These are phyloP conservation scores for Ovibos moschatus DNA, from an alignment of 2,113 vertebrate genomes.

Conservation along the genomic window DNA sequence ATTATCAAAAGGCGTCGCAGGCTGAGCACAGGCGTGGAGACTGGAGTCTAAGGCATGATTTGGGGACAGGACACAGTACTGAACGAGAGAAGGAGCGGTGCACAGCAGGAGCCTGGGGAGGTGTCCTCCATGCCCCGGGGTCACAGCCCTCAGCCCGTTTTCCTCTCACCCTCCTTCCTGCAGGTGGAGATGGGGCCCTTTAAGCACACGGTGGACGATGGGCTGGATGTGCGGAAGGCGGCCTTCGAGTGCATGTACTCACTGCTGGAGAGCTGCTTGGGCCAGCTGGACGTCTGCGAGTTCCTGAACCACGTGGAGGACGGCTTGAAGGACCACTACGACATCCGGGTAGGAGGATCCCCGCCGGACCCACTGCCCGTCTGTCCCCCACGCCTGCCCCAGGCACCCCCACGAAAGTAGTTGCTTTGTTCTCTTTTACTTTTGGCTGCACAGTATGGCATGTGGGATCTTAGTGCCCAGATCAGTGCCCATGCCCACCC, in stretches of 20 bases:
- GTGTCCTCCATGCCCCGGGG: neutral
- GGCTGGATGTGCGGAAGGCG: slow-evolving; percentile 93
- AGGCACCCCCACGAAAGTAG: neutral
- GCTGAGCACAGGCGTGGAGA: neutral
- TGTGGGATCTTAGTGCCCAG: neutral
- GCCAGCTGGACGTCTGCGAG: slow-evolving; percentile 90
- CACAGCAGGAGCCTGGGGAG: neutral
- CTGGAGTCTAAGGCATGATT: neutral
- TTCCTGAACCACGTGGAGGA: slow-evolving; percentile 95
- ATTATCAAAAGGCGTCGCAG: neutral
- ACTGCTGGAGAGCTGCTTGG: slow-evolving; percentile 92
- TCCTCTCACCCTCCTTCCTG: neutral
- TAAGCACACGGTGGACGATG: slow-evolving; percentile 95
- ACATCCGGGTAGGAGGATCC: slow-evolving; percentile 87
- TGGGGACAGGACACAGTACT: neutral
- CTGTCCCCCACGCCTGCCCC: neutral
- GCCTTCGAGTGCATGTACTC: slow-evolving; percentile 98
- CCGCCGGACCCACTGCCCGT: neutral
- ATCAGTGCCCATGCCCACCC: neutral
- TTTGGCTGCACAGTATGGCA: neutral
- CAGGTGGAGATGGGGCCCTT: slow-evolving; percentile 99
- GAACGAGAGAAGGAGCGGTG: neutral
- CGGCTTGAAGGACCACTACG: slow-evolving; percentile 95
- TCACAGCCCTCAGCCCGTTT: neutral
- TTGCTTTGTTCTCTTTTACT: neutral